Percentiles rank a stretch among this genome's conserved stretches.
phyloP scores from a whole-genome alignment of 2,888 invertebrate genomes.

The Pachliopta kotzebuea region DNA sequence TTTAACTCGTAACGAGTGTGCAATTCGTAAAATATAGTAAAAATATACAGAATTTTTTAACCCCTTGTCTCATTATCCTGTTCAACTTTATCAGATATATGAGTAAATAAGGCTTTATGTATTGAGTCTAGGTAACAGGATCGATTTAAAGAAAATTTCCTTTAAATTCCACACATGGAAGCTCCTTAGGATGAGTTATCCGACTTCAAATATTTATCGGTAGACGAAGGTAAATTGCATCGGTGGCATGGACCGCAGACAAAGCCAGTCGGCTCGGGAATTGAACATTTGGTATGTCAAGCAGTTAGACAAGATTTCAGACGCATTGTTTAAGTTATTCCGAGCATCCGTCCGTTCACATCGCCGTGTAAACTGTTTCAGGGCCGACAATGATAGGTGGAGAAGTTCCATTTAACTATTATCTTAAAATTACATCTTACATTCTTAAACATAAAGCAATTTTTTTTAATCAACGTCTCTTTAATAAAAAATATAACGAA shows the following conservation, averaged over 20 bases:
- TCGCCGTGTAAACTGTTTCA: conserved; percentile 48
- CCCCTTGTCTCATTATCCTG: not conserved
- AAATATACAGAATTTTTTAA: not conserved
- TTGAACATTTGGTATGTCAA: conserved; percentile 70
- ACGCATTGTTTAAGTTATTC: conserved; percentile 74
- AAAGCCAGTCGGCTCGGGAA: conserved; percentile 40
- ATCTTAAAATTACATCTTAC: not conserved
- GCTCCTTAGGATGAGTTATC: conserved; percentile 27
- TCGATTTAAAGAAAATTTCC: not conserved
- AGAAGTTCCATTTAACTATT: not conserved
- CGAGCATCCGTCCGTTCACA: conserved; percentile 55
- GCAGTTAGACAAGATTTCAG: conserved; percentile 76
- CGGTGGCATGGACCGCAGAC: conserved; percentile 37
- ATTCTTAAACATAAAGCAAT: not conserved
- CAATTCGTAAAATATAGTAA: not conserved
- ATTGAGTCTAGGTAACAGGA: not conserved
- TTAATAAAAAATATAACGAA: too few relatives aligned
- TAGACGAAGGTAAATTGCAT: conserved; percentile 30
- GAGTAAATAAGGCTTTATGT: too few relatives aligned
- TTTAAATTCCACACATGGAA: not conserved
- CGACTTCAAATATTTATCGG: conserved; percentile 34
- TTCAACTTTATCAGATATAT: too few relatives aligned
- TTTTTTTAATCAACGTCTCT: too few relatives aligned
- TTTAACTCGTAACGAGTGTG: not conserved
- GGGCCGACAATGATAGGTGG: conserved; percentile 37